Base-by-base conservation (phyloP, 1,140 invertebrate genomes). In the Mya arenaria region DNA sequence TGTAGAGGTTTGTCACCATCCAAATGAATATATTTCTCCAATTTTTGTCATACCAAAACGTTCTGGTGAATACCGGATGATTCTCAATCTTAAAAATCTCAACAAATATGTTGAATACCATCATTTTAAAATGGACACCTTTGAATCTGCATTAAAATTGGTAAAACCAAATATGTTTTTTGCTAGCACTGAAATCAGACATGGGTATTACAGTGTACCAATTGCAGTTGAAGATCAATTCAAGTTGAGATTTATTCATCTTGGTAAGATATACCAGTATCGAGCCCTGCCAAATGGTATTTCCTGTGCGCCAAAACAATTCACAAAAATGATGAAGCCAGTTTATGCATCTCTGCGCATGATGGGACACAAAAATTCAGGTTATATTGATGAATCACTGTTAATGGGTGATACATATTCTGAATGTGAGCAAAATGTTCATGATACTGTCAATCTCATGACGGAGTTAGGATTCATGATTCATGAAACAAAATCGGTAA, bases 101-200 rank as follows among this genome's bases (percentile, higher is more conserved):
- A 84, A 82, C 60, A 36, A 73, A 39, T 48, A 8, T 60, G 52
- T 81, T 41, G 34, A 28, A 17, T 81, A 84, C 44, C 62, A 80
- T 30, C 83, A 84, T 75, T 84, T 85, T 55, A 82, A 85, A 44
- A 78, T 85, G 84, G 84, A 85, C 15, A 72, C 52, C 30, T 68
- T 78, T 63, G 28, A 82, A 32, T 66, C 80, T 56, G 73, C 52
- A 8, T 39, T 83, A 2, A 58, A 78, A 44, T 39, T 83, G 25
- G 68, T 85, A 30, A 60, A 75, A 23, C 56, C 55, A 15, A 25
- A 56, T 37, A 56, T n/a, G 4, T 85, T 32, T 25, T 75, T 86
- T 71, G 83, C 74, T 71, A 80, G 68, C 23, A 34, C 81, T 10
- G 83, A 85, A 52, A 23, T 83, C 17, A 78, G 55, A 23, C 69